Evolutionary conservation across 92 coral and sea anemone genomes (phyloP).

Genomic region (Hydrozoanthus gracilis): DNA sequence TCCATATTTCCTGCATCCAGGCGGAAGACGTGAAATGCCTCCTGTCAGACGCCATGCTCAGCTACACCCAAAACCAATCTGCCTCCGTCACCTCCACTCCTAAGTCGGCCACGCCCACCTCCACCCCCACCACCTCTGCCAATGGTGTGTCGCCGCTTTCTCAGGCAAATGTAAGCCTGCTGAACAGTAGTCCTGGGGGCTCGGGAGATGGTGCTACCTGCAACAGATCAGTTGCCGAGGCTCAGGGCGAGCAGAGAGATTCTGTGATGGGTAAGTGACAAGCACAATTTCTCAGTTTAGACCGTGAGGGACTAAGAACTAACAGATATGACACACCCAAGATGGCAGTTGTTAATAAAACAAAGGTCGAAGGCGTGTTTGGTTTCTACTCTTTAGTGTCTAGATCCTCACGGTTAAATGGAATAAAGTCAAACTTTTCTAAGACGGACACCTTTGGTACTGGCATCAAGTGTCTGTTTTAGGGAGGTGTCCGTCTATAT

Average conservation of each 20-base stretch:
- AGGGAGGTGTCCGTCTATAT: too few species aligned
- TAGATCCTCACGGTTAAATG: too few species aligned
- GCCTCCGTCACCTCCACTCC: constrained; percentile 48
- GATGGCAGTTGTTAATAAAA: too few species aligned
- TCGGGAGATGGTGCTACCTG: constrained; percentile 98
- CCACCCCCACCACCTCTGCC: constrained; percentile 55
- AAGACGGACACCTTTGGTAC: too few species aligned
- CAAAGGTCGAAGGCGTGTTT: too few species aligned
- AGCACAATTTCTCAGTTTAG: too few species aligned
- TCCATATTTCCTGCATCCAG: constrained; percentile 27
- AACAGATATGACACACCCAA: too few species aligned
- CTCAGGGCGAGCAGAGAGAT: constrained; percentile 72
- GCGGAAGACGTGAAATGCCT: constrained; percentile 99
- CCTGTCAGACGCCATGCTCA: constrained; percentile 88
- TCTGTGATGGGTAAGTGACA: constrained; percentile 30
- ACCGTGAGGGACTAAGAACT: not conserved
- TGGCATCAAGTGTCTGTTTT: too few species aligned
- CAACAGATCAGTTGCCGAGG: constrained; percentile 90
- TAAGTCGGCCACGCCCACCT: constrained; percentile 57
- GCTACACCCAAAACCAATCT: constrained; percentile 49
- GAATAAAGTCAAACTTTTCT: too few species aligned
- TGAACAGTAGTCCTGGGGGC: constrained; percentile 97
- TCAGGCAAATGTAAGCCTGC: constrained; percentile 91
- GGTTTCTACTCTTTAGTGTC: too few species aligned
- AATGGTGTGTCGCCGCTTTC: constrained; percentile 84